Base-by-base conservation (phyloP, 2,888 invertebrate species). In the Glyphotaelius pellucidus region DNA sequence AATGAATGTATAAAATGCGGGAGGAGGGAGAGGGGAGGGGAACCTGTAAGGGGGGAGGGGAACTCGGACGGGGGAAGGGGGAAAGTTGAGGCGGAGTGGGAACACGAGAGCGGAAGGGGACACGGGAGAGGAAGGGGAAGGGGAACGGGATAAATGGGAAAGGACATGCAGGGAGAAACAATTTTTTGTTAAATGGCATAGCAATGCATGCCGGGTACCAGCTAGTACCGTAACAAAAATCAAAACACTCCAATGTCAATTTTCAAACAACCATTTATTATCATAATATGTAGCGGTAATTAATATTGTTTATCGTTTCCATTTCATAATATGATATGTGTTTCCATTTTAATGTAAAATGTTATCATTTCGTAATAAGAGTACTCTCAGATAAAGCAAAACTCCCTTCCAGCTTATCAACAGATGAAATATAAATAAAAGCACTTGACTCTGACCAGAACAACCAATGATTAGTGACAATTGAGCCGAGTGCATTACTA, bases 321-420 rank as follows among this genome's bases (percentile, higher is more conserved):
- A 67, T 67, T 67, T 67, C 67, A n/a, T 38, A 90, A 67, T 67
- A 9, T 25, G 67, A 67, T 67, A 67, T 67, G 67, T 67, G 25
- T 86, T 47, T 86, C 31, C 35, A 86, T 79, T 90, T 47, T 30
- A 5, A 14, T 89, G 38, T 89, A 79, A 3, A 87, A 80, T 38
- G 15, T 91, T 91, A 91, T 91, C 91, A 85, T 12, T 67, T 1
- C 25, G 91, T 91, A 90, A 91, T 86, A 42, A 91, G 90, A 91
- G 85, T 86, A 83, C 91, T 90, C 47, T 31, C 67, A 52, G 90
- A 91, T 90, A 85, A 89, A 89, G 85, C 67, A 67, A 84, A 91
- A 89, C 91, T 83, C 91, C 91, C 91, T 91, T 89, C 80, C 19
- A 79, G 14, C 83, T 52, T 87, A 47, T 87, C 31, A 47, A 35